These are phyloP conservation scores for Xylocopa sonorina DNA, from an alignment of 1,140 invertebrate species.

Conservation along the genomic window DNA sequence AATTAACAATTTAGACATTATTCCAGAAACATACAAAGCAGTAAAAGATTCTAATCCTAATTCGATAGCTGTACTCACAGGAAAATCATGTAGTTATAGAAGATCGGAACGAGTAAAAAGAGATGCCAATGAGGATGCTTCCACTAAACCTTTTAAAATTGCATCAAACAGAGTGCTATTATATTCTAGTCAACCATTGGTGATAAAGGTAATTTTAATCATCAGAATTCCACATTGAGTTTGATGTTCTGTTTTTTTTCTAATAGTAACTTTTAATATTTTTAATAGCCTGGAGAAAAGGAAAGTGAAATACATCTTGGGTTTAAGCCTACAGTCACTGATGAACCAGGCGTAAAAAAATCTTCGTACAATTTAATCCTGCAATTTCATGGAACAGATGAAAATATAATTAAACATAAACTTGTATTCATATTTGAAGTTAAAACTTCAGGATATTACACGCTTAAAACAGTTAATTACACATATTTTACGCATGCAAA, in stretches of 20 bases:
- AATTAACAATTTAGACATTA: slow-evolving; percentile 66
- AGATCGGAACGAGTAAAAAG: slow-evolving; percentile 70
- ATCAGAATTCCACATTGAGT: not conserved
- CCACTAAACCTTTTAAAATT: slow-evolving; percentile 46
- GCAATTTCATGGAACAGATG: not conserved
- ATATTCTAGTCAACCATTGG: slow-evolving; percentile 63
- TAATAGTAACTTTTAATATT: not conserved
- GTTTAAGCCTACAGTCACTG: not conserved
- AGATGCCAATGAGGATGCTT: slow-evolving; percentile 22
- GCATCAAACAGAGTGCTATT: slow-evolving; percentile 62
- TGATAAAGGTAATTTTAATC: slow-evolving; percentile 62
- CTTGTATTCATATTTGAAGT: slow-evolving; percentile 40
- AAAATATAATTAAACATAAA: not conserved
- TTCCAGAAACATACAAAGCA: slow-evolving; percentile 70
- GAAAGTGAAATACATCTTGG: not conserved
- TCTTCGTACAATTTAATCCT: slow-evolving; percentile 2
- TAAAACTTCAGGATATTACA: slow-evolving; percentile 61
- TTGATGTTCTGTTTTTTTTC: not conserved
- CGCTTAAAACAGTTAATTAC: slow-evolving; percentile 37
- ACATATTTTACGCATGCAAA: not conserved
- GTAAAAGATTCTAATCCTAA: slow-evolving; percentile 68
- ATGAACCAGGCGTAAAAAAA: no score
- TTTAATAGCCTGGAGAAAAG: slow-evolving; percentile 2
- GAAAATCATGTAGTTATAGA: slow-evolving; percentile 71
- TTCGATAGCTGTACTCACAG: slow-evolving; percentile 72